Evolutionary conservation across 2,797 vertebrate species (phyloP), one percentile per base, ranked within the genome.

Genomic region (Aplochiton taeniatus): DNA sequence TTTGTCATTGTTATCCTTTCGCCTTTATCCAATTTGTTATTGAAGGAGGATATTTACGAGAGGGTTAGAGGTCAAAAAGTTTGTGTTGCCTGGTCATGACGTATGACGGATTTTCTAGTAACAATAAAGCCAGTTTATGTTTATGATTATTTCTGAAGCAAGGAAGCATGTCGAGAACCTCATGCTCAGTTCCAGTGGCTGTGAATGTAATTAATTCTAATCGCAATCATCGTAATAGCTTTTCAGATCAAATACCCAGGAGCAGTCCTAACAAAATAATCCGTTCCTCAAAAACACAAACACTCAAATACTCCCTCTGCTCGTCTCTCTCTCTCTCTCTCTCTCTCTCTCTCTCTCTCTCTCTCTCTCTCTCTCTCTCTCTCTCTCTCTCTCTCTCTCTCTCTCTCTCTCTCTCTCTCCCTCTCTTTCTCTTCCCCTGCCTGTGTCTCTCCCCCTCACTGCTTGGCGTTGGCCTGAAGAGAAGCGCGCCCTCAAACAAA

Each of bases 221-320:
- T 89, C 84, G 69, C 83, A 89, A 86, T 89, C 83, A 86, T 85
- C 76, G 59, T 82, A 85, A 87, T 84, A 87, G 88, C 86, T 85
- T 90, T 83, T 87, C 77, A 84, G 78, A 89, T 87, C 86, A 90
- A 87, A 91, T 83, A 85, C 84, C 87, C 89, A 79, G 76, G 82
- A 88, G 88, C 83, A 13, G 74, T 76, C 77, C 73, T 76, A 78
- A 82, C 77, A 80, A 84, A 89, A 85, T 86, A 83, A 89, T 85
- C 79, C 79, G 82, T 83, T 80, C 83, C 80, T 74, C 70, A 67
- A 69, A 79, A 87, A 86, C 88, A 88, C 83, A 87, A 89, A 89
- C 82, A 83, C 68, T 79, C 69, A 72, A 79, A 75, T 70, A 75
- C 72, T 46, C 50, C 18, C 50, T n/a, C 42, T 43, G n/a, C 14